Evolutionary conservation across 2,888 invertebrate species (phyloP), one percentile per base, ranked within the genome.

Genomic region (Meiosimyza platycephala): DNA sequence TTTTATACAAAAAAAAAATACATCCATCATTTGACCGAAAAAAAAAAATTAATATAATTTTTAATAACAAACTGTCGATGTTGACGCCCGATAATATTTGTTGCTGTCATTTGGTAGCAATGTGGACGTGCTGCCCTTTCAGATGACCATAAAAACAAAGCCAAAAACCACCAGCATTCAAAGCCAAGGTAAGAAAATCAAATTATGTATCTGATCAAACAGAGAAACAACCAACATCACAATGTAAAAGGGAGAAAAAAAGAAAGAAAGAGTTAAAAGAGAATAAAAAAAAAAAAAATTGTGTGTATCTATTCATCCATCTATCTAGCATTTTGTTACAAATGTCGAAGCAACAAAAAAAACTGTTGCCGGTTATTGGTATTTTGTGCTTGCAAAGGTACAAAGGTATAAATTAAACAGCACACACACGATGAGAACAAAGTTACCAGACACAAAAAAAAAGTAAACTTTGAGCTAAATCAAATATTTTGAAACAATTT

Each of bases 131-230:
- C 40, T 40, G 40, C 40, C 4, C 1, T 40, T 40, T 15, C 22
- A 60, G 48, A 18, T 16, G 63, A 40, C 40, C 16, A 48, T 47
- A 47, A 63, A 48, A 63, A 11, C 15, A n/a, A 33, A 52, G 54
- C n/a, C 48, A 68, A 59, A 48, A 59, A 22, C 54, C 63, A 63
- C 13, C 57, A 40, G 28, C 51, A 57, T 9, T 9, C 33, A 68
- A 63, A 47, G 62, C 63, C 70, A 70, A 62, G 69, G 69, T 69
- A 69, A 67, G 59, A 33, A 57, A 73, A 76, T 76, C 72, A 74
- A 76, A 74, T 76, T 76, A 76, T 76, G 76, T 76, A 76, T 76
- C 76, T 65, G 60, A 69, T 66, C 66, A 73, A 75, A 66, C 15
- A 50, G 57, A 33, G 48, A 13, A 64, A 64, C n/a, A 66, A 28